phyloP scores from a whole-genome alignment of 2,888 invertebrate genomes.

The Corythucha ciliata region DNA sequence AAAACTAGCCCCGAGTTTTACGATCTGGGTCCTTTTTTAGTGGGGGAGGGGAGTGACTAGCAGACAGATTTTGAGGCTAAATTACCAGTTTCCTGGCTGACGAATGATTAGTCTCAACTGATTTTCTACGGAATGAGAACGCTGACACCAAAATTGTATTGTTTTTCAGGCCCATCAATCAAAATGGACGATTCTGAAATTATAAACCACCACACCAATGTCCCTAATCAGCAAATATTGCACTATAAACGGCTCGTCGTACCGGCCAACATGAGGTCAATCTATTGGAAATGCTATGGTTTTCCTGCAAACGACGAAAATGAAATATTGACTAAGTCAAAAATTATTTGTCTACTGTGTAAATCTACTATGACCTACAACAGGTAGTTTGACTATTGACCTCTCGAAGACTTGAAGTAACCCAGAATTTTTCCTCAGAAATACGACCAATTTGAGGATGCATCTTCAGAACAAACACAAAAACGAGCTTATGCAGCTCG shows the following conservation, averaged over 20 bases:
- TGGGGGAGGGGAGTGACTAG: too few relatives aligned
- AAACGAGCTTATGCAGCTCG: constrained; percentile 25
- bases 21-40: too few relatives aligned
- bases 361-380: constrained; percentile 46
- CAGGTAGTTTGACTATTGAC: constrained; percentile 33
- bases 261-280: constrained; percentile 45
- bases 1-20: too few relatives aligned
- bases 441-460: constrained; percentile 46
- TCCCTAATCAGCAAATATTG: constrained; percentile 19
- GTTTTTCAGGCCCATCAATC: too few relatives aligned
- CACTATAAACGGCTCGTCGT: constrained; percentile 45
- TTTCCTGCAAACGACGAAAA: constrained; percentile 45
- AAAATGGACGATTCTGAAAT: too few relatives aligned
- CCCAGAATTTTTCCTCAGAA: constrained; percentile 34
- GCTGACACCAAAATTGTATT: too few relatives aligned
- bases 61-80: too few relatives aligned
- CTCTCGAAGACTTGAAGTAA: background rate
- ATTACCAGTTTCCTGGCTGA: too few relatives aligned
- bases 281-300: constrained; percentile 48
- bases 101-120: too few relatives aligned
- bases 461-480: constrained; percentile 46
- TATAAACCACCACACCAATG: too few relatives aligned
- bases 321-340: constrained; percentile 39
- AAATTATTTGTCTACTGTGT: constrained; percentile 45
- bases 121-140: too few relatives aligned